A percentile compares a stretch with the other conserved stretches of the same genome.
phyloP scores from a whole-genome alignment of 23 tunicate species.

The Corella eumyota region DNA sequence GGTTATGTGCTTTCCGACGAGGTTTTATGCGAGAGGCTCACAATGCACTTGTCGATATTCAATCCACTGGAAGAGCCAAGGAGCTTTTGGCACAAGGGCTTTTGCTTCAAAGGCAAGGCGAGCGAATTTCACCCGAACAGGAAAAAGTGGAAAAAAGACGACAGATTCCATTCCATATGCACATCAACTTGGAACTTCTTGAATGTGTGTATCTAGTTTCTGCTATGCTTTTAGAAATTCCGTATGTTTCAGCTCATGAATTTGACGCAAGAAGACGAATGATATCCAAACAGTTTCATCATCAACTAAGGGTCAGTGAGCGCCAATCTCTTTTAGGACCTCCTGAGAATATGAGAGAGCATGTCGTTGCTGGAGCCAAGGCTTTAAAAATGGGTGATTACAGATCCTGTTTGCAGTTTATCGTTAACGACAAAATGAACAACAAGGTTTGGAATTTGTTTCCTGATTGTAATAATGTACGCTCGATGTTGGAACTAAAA shows the following conservation, averaged over 20 bases:
- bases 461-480: constrained; percentile 34
- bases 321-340: constrained; percentile 82
- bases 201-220: constrained; percentile 97
- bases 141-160: constrained; percentile 82
- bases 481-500: constrained; percentile 66
- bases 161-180: constrained; percentile 92
- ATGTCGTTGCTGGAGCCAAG: constrained; percentile 88
- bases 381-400: constrained; percentile 93
- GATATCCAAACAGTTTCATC: constrained; percentile 97
- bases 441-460: constrained; percentile 91
- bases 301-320: constrained; percentile 88
- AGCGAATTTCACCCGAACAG: constrained; percentile 78
- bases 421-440: constrained; percentile 85
- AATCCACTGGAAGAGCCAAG: constrained; percentile 83
- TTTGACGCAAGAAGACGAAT: constrained; percentile 86
- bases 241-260: constrained; percentile 92
- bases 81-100: constrained; percentile 92
- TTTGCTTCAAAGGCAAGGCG: constrained; percentile 80
- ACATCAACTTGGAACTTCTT: constrained; percentile 78
- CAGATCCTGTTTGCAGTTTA: constrained; percentile 34
- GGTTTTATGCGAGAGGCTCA: constrained; percentile 80
- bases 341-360: constrained; percentile 96
- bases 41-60: constrained; percentile 89
- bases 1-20: constrained; percentile 73
- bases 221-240: constrained; percentile 94